phyloP scores from a whole-genome alignment of 2,888 invertebrate genomes.

The Cecidostiba fungosa region DNA sequence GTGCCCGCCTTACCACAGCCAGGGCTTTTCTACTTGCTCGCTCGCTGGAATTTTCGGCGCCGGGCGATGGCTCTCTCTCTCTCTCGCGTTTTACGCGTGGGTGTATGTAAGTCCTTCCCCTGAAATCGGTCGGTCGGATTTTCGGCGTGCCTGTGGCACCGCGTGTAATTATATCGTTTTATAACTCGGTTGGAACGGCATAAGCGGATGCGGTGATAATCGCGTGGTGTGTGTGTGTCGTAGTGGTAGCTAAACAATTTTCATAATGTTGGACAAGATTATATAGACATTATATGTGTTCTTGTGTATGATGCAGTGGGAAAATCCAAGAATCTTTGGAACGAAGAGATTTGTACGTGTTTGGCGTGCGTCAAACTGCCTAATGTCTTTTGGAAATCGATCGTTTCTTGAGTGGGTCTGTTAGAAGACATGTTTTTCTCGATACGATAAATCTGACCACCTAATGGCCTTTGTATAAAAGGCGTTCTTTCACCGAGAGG shows the following conservation, averaged over 20 bases:
- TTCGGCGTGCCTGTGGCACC: constrained; percentile 36
- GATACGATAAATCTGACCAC: not conserved
- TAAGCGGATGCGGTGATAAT: not conserved
- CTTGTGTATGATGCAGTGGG: too few species aligned
- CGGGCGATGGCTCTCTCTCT: not conserved
- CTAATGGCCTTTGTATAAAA: constrained; percentile 8
- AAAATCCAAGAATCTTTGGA: not conserved
- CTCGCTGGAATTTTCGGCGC: constrained; percentile 45
- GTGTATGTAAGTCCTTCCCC: not conserved
- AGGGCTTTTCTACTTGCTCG: constrained; percentile 39
- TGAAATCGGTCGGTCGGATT: constrained; percentile 29
- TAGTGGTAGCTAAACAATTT: not conserved
- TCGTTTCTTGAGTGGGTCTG: not conserved
- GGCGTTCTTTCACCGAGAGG: not conserved
- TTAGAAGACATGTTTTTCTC: not conserved
- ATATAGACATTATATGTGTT: too few species aligned
- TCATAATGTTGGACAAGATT: too few species aligned
- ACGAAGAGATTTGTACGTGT: not conserved
- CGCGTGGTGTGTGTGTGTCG: not conserved
- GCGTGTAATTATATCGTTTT: constrained; percentile 37
- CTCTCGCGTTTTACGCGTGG: not conserved
- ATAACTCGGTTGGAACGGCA: not conserved
- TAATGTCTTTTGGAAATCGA: not conserved
- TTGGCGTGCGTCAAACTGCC: not conserved
- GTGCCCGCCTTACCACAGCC: constrained; percentile 16